phyloP scores from a whole-genome alignment of 2,113 vertebrate species.

The Gymnogyps californianus region DNA sequence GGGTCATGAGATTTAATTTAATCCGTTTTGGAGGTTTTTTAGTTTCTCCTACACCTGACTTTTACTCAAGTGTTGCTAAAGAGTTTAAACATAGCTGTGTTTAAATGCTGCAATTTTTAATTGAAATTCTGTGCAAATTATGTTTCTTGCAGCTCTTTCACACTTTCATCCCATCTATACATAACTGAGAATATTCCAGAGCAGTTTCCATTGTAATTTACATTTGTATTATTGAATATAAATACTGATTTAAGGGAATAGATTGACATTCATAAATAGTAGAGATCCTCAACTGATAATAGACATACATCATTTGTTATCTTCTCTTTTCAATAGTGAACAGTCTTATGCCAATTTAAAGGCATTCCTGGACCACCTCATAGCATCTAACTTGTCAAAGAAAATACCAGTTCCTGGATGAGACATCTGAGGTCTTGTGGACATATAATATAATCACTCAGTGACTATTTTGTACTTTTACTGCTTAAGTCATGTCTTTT shows the following conservation, averaged over 20 bases:
- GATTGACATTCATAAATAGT: not conserved
- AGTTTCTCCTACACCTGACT: not conserved
- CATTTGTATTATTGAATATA: not conserved
- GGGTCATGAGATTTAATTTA: not conserved
- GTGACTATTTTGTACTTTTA: not conserved
- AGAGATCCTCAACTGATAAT: not conserved
- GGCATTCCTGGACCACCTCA: not conserved
- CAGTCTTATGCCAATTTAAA: not conserved
- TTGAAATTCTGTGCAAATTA: not conserved
- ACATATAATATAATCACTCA: not conserved
- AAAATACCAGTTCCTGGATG: not conserved
- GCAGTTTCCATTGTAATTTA: not conserved
- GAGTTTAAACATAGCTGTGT: not conserved
- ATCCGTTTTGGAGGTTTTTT: not conserved
- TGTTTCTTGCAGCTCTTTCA: not conserved
- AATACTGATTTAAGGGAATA: not conserved
- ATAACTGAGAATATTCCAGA: not conserved
- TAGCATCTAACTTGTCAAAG: not conserved
- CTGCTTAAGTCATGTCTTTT: not conserved
- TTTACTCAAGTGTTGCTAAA: not conserved
- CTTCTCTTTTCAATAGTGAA: not conserved
- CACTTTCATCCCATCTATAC: not conserved
- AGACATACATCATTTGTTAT: not conserved
- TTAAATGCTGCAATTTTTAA: not conserved
- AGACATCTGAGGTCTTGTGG: not conserved